These are phyloP conservation scores for Chironomus riparius DNA, from an alignment of 2,888 invertebrate species.

Conservation along the genomic window DNA sequence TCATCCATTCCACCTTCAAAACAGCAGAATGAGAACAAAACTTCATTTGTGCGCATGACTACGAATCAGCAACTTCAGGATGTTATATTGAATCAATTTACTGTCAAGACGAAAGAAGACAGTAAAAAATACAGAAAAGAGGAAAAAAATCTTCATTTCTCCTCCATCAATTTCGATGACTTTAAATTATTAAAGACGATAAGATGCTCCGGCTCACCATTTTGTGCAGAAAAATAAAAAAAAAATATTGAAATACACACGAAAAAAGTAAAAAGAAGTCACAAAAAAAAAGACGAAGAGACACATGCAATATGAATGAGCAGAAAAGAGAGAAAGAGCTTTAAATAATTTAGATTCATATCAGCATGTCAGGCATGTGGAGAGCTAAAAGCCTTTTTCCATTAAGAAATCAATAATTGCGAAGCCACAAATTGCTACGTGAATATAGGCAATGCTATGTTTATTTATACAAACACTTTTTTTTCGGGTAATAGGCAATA, in stretches of 20 bases:
- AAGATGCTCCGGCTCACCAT: neutral
- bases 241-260: neutral
- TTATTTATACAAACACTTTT: neutral
- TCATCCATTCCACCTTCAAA: no score
- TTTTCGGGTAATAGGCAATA: neutral
- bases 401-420: conserved; percentile 26
- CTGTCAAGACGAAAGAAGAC: neutral
- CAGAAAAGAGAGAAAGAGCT: neutral
- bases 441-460: no score
- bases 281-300: neutral
- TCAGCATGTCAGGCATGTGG: neutral
- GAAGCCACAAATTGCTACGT: neutral
- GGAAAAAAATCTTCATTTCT: neutral
- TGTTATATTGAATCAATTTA: neutral
- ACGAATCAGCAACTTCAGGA: neutral
- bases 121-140: neutral
- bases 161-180: neutral
- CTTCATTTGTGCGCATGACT: neutral
- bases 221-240: neutral
- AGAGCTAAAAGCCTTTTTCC: conserved; percentile 20
- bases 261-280: neutral
- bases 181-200: conserved; percentile 8
- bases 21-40: no score
- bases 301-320: no score
- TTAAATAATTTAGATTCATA: conserved; percentile 21